Evolutionary conservation across 2,113 vertebrate genomes (phyloP).

Genomic region (Saccopteryx leptura): DNA sequence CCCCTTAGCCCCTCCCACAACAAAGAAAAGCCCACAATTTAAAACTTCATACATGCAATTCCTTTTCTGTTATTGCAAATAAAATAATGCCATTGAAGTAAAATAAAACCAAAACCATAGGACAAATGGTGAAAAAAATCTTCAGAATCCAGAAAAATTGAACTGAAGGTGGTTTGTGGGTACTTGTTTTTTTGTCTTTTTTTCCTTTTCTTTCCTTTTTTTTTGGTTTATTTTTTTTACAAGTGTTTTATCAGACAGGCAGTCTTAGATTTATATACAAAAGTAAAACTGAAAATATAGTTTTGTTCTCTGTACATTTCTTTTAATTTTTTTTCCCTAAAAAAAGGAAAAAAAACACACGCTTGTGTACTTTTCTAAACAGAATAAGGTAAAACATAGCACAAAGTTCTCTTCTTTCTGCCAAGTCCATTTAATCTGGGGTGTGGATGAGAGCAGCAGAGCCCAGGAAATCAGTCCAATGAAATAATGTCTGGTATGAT

Average conservation of each 20-base stretch:
- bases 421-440: conserved; percentile 78
- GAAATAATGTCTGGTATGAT: conserved; percentile 98
- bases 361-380: conserved; percentile 87
- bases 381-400: conserved; percentile 88
- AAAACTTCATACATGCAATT: conserved; percentile 87
- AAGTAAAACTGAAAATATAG: conserved; percentile 99
- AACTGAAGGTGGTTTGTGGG: conserved; percentile 92
- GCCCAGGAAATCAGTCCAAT: conserved; percentile 92
- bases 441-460: conserved; percentile 2
- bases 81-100: conserved; percentile 93
- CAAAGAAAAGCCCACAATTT: conserved; percentile 85
- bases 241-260: conserved; percentile 92
- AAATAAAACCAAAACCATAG: conserved; percentile 89
- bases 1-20: conserved; percentile 78
- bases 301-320: conserved; percentile 99
- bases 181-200: conserved; percentile 79
- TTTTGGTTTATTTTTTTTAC: conserved; percentile 61
- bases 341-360: conserved; percentile 88
- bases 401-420: conserved; percentile 85
- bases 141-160: conserved; percentile 96
- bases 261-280: conserved; percentile 99
- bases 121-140: conserved; percentile 93
- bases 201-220: conserved; percentile 46
- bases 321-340: conserved; percentile 87
- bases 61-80: conserved; percentile 84